These are phyloP conservation scores for Baronia brevicornis DNA, from an alignment of 2,888 invertebrate species.

Conservation along the genomic window DNA sequence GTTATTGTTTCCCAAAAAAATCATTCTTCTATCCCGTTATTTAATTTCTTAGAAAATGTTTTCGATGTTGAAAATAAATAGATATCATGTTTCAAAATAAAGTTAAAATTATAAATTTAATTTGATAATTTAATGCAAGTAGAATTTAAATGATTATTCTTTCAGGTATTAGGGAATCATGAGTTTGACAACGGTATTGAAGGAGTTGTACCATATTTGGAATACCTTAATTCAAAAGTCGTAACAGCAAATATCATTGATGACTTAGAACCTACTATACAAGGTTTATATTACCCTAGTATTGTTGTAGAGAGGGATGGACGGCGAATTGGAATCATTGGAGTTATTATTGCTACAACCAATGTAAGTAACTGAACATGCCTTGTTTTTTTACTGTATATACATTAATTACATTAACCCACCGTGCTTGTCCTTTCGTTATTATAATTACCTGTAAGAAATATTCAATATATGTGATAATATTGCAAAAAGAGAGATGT, in stretches of 20 bases:
- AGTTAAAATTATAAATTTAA: not conserved
- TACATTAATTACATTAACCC: too few relatives aligned
- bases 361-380: conserved; percentile 39
- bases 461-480: too few relatives aligned
- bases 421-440: too few relatives aligned
- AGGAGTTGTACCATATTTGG: conserved; percentile 83
- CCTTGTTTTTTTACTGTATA: conserved; percentile 8
- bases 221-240: conserved; percentile 78
- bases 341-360: conserved; percentile 74
- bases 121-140: not conserved
- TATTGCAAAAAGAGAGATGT: not conserved
- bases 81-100: too few relatives aligned
- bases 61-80: too few relatives aligned
- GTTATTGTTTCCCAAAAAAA: too few relatives aligned
- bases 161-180: conserved; percentile 88
- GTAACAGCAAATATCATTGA: conserved; percentile 86
- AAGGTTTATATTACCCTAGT: conserved; percentile 79
- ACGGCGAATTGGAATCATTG: conserved; percentile 85
- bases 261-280: conserved; percentile 79
- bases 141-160: not conserved
- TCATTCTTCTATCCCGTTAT: too few relatives aligned
- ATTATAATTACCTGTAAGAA: too few relatives aligned
- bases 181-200: conserved; percentile 87
- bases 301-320: conserved; percentile 78
- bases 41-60: too few relatives aligned